Evolutionary conservation across 2,888 invertebrate genomes (phyloP), one percentile per base, ranked within the genome.

Genomic region (Chromoteleia sp.): DNA sequence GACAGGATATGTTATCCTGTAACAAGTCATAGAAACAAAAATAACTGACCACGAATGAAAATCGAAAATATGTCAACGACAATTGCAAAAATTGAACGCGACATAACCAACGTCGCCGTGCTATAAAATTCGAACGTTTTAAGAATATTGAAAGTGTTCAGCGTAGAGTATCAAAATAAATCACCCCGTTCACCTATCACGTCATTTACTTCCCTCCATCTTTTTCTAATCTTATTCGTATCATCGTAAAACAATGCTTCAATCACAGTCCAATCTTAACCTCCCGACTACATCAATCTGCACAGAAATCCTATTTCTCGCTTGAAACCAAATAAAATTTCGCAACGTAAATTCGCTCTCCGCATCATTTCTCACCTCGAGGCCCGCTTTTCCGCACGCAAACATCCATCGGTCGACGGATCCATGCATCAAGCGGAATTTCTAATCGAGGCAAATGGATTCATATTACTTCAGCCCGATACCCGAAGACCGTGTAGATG

Each of bases 381-480:
- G 43, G 39, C 39, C 41, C 14, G 54, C n/a, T 58, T 71, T 71
- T 73, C 43, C 36, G 43, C 33, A 14, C 45, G 30, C 43, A 74
- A 63, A 73, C 36, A 58, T 33, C 17, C 36, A 36, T 33, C 54
- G 33, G 4, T 33, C 25, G 43, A 63, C 63, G 39, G 54, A 36
- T 45, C 50, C 48, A 65, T 75, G 54, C 65, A 75, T 75, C 65
- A 58, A 45, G 17, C 39, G 19, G 36, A 75, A 54, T 75, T 63
- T 65, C 74, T 75, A 75, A 75, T 75, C 74, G 56, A 43, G 74
- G 21, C 58, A 65, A 75, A 75, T 75, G 65, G 74, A 50, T 67
- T 75, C 67, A 52, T 75, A 75, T 75, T 67, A 58, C 74, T 65
- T 14, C 8, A 8, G 21, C 15, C 17, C 59, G 30, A 59, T 59